Evolutionary conservation across 2,797 vertebrate species (phyloP).

Genomic region (Pangasius sanitwongsei): DNA sequence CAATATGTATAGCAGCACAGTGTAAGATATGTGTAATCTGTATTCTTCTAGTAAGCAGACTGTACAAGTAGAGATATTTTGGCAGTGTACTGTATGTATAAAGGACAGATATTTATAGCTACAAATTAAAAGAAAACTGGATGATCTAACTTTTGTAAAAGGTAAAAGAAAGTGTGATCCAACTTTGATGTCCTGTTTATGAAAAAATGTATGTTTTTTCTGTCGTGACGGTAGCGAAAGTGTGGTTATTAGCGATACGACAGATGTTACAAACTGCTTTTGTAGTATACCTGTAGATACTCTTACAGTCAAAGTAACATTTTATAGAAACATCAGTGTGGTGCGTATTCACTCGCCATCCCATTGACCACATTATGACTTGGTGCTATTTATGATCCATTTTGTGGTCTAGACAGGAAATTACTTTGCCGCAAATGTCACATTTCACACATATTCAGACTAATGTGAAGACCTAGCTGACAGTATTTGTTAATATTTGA

Average conservation of each 20-base stretch:
- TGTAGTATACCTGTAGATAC: conserved; percentile 51
- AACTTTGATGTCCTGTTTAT: conserved; percentile 60
- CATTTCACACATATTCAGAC: conserved; percentile 31
- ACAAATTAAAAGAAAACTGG: conserved; percentile 38
- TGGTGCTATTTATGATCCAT: conserved; percentile 80
- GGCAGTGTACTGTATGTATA: conserved; percentile 59
- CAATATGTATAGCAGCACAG: conserved; percentile 68
- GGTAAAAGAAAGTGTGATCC: conserved; percentile 59
- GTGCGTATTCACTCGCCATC: conserved; percentile 68
- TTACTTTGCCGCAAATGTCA: conserved; percentile 65
- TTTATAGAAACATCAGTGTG: conserved; percentile 60
- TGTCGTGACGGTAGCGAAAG: conserved; percentile 61
- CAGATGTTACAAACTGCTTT: conserved; percentile 63
- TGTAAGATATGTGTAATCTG: conserved; percentile 66
- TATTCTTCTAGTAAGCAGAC: conserved; percentile 67
- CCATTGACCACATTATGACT: conserved; percentile 68
- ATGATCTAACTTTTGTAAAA: conserved; percentile 57
- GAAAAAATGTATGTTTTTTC: conserved; percentile 52
- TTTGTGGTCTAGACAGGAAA: conserved; percentile 70
- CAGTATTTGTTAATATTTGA: conserved; percentile 34
- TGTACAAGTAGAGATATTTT: conserved; percentile 68
- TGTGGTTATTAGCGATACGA: conserved; percentile 62
- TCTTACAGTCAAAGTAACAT: conserved; percentile 50
- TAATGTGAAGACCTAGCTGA: conserved; percentile 24
- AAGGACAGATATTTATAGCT: conserved; percentile 57